Evolutionary conservation across 2,888 invertebrate species (phyloP), one percentile per base, ranked within the genome.

Genomic region (Lepidonotus clava): DNA sequence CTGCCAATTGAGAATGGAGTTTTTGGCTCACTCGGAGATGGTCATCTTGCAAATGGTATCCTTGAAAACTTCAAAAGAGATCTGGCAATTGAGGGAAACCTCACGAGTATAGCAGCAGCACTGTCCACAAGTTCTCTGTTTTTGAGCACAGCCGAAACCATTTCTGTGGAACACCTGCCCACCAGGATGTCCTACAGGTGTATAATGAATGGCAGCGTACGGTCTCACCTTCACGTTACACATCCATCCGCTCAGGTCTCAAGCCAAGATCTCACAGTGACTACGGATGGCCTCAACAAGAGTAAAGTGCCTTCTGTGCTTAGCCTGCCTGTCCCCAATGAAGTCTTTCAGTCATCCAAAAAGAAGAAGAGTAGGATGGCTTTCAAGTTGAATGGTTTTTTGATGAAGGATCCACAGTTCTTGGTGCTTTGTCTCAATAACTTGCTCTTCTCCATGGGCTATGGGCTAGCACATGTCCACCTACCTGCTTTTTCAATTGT

Each of bases 391-490:
- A 41, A 87, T 28, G 85, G 85, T 76, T 40, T 46, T 14, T 86
- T 87, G 21, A 71, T 71, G 71, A 34, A 38, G 1, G 71, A 71
- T 53, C 38, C 32, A 21, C 41, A 66, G 4, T 88, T 88, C 53
- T 14, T 86, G 2, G n/a, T 84, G 24, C 66, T 53, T 83, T 88
- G 86, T 61, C n/a, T 85, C 0, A 56, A 83, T 21, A 88, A 87
- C 6, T 51, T 87, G 34, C 83, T 86, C 32, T 85, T 86, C 84
- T 71, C 84, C 32, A 67, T 87, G 46, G 88, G 88, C 8, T 40
- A 61, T n/a, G 84, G 76, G 18, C 36, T 86, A n/a, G 86, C 86
- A 28, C 87, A 86, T 66, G 87, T 86, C 21, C 88, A 88, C 83
- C 86, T 87, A 2, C 87, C 87, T 11, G 83, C 56, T 36, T 38